phyloP scores from a whole-genome alignment of 2,888 invertebrate species.

The Polydrusus tereticollis region DNA sequence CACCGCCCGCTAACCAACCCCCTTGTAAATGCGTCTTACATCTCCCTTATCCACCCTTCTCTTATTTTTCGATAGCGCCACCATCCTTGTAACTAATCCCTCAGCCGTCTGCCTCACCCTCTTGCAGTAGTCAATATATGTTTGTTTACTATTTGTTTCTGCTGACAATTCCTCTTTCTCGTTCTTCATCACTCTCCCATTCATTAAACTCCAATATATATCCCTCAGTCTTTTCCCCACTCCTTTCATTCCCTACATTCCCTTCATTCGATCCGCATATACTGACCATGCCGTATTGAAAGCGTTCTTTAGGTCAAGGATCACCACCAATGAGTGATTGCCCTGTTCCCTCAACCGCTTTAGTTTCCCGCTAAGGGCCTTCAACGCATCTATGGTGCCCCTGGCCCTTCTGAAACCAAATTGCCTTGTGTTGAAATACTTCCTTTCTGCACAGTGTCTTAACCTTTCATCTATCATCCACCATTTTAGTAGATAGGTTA shows the following conservation, averaged over 20 bases:
- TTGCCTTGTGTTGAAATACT: conserved; percentile 45
- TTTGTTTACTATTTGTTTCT: too few species aligned
- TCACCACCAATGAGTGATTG: conserved; percentile 43
- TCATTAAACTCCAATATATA: conserved; percentile 39
- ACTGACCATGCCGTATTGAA: conserved; percentile 38
- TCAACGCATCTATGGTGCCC: conserved; percentile 54
- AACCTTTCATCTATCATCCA: conserved; percentile 55
- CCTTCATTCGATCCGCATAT: conserved; percentile 16
- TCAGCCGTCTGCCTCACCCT: too few species aligned
- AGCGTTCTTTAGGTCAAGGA: conserved; percentile 41
- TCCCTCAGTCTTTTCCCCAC: conserved; percentile 38
- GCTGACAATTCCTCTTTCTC: conserved; percentile 22
- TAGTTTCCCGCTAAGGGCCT: conserved; percentile 27
- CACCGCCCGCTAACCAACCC: too few species aligned
- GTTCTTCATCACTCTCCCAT: conserved; percentile 34
- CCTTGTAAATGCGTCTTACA: too few species aligned
- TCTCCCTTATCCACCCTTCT: too few species aligned
- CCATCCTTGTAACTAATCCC: too few species aligned
- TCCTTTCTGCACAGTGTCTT: conserved; percentile 43
- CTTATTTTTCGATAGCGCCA: too few species aligned
- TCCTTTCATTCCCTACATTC: conserved; percentile 7
- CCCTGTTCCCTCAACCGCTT: not conserved
- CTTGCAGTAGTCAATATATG: too few species aligned
- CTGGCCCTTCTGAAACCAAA: conserved; percentile 53
- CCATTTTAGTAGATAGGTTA: too few species aligned